Conservation (phyloP, 2,797 vertebrate species). For the Ctenochaetus hawaiiensis region DNA sequence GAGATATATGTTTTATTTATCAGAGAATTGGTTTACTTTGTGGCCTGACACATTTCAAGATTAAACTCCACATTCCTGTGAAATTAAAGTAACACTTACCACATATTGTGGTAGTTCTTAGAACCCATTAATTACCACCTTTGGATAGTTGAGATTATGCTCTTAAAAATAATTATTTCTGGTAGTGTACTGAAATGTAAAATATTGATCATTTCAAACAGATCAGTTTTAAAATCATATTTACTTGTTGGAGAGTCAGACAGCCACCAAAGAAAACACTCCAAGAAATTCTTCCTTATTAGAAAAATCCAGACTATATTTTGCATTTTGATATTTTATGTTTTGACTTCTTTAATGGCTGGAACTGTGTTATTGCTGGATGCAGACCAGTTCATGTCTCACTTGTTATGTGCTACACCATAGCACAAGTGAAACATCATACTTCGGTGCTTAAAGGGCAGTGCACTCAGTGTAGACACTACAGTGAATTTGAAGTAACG, state of each 20-base stretch:
- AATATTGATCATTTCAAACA: slow-evolving; percentile 36
- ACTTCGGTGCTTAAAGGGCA: slow-evolving; percentile 62
- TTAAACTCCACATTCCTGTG: slow-evolving; percentile 67
- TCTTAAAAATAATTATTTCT: slow-evolving; percentile 45
- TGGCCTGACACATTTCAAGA: slow-evolving; percentile 60
- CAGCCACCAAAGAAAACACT: slow-evolving; percentile 73
- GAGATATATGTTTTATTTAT: slow-evolving; percentile 24
- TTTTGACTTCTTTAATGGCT: slow-evolving; percentile 29
- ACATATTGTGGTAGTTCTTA: slow-evolving; percentile 40
- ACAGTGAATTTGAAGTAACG: slow-evolving; percentile 76
- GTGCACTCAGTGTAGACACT: slow-evolving; percentile 76
- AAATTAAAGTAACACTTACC: slow-evolving; percentile 40
- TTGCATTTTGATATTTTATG: slow-evolving; percentile 38
- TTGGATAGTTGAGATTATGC: slow-evolving; percentile 27
- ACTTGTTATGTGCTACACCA: slow-evolving; percentile 41
- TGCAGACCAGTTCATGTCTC: slow-evolving; percentile 37
- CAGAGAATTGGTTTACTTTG: slow-evolving; percentile 39
- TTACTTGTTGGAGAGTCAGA: slow-evolving; percentile 42
- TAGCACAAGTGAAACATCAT: slow-evolving; percentile 60
- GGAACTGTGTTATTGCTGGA: slow-evolving; percentile 48
- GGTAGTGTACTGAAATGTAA: slow-evolving; percentile 42
- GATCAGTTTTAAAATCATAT: slow-evolving; percentile 32
- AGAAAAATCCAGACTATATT: slow-evolving; percentile 37
- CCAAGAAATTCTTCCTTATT: slow-evolving; percentile 37
- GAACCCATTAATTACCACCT: slow-evolving; percentile 27